phyloP scores from a whole-genome alignment of 1,140 invertebrate genomes.

The Procambarus virginalis region DNA sequence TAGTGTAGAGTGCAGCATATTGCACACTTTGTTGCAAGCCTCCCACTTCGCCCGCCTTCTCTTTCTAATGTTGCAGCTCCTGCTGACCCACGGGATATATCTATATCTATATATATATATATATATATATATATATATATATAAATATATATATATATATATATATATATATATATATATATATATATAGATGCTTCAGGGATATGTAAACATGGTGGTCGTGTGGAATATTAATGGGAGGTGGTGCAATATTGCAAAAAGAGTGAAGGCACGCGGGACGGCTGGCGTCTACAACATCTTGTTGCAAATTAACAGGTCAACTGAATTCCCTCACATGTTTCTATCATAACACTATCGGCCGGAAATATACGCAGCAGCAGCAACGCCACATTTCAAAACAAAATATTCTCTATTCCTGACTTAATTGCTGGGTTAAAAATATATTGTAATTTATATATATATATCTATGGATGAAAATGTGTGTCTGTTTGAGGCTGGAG shows the following conservation, averaged over 20 bases:
- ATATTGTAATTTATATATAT: background rate
- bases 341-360: background rate
- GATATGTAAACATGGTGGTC: background rate
- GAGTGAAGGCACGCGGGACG: background rate
- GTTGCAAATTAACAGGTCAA: slow-evolving; percentile 2
- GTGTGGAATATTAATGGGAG: background rate
- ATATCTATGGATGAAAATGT: background rate
- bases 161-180: background rate
- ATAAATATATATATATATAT: background rate
- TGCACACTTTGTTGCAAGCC: slow-evolving; percentile 35
- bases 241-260: background rate
- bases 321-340: background rate
- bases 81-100: background rate
- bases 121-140: slow-evolving; percentile 17
- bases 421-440: background rate
- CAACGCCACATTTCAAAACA: background rate
- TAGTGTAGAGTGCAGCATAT: slow-evolving; percentile 17
- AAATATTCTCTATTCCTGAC: background rate
- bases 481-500: background rate
- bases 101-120: background rate
- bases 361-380: background rate
- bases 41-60: slow-evolving; percentile 12
- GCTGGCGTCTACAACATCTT: background rate
- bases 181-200: background rate
- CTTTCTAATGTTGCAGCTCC: slow-evolving; percentile 34